Evolutionary conservation across 2,888 invertebrate species (phyloP).

Genomic region (Lasius fuliginosus): DNA sequence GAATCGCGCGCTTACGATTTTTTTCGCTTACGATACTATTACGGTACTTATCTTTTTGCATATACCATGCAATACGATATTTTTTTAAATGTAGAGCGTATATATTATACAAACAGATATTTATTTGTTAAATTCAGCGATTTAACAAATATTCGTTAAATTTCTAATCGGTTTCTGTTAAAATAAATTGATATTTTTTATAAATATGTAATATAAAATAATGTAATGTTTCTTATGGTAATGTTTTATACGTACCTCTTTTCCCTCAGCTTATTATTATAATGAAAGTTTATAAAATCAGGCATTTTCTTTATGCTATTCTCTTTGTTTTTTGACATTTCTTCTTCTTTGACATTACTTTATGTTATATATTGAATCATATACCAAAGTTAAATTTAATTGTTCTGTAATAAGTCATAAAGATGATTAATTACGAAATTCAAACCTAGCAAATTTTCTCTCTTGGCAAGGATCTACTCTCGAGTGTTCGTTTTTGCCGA

Average conservation of each 20-base stretch:
- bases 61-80: neutral
- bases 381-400: conserved; percentile 6
- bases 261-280: neutral
- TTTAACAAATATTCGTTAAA: neutral
- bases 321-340: neutral
- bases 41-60: neutral
- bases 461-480: neutral
- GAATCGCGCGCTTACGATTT: conserved; percentile 24
- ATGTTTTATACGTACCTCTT: neutral
- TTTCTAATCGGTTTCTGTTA: neutral
- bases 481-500: neutral
- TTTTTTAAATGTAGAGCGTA: neutral
- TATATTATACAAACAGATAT: neutral
- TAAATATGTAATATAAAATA: neutral
- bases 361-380: neutral
- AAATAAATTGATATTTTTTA: neutral
- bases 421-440: conserved; percentile 25
- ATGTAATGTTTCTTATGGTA: neutral
- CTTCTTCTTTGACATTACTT: neutral
- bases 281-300: neutral
- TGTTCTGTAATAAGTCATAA: neutral
- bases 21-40: conserved; percentile 32
- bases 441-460: neutral
- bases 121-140: neutral
- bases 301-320: neutral